Conservation (phyloP, 2,797 vertebrate genomes). For the Platalea minor region DNA sequence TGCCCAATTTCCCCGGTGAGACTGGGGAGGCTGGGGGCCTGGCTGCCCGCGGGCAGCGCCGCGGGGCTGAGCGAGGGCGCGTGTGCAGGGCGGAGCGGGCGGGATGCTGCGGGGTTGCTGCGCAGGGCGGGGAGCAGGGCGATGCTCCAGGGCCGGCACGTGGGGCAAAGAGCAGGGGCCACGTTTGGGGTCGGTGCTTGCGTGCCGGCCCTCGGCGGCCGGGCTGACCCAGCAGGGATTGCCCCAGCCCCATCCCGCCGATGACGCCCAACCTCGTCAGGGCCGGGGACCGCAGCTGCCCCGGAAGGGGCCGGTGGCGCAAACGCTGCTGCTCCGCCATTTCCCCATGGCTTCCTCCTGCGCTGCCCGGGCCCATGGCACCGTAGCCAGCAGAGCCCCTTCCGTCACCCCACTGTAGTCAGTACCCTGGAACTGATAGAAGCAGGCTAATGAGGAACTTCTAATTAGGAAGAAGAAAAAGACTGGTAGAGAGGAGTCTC, state of each 20-base stretch:
- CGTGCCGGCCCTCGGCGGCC: fast-evolving
- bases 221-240: not conserved
- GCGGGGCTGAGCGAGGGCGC: no score
- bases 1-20: not conserved
- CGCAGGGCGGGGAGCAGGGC: no score
- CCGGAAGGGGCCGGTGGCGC: not conserved
- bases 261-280: not conserved
- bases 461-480: no score
- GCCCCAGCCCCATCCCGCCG: not conserved
- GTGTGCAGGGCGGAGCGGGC: not conserved
- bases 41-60: fast-evolving
- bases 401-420: not conserved
- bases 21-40: no score
- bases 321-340: not conserved
- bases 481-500: no score
- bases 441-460: no score
- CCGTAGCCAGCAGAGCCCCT: fast-evolving
- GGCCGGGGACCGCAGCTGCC: fast-evolving
- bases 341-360: not conserved
- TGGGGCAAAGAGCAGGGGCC: not conserved
- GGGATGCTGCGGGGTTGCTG: not conserved
- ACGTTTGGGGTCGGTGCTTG: not conserved
- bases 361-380: no score
- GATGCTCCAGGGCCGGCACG: no score
- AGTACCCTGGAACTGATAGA: no score